These are phyloP conservation scores for Eledone cirrhosa DNA, from an alignment of 2,888 invertebrate species.

Conservation along the genomic window DNA sequence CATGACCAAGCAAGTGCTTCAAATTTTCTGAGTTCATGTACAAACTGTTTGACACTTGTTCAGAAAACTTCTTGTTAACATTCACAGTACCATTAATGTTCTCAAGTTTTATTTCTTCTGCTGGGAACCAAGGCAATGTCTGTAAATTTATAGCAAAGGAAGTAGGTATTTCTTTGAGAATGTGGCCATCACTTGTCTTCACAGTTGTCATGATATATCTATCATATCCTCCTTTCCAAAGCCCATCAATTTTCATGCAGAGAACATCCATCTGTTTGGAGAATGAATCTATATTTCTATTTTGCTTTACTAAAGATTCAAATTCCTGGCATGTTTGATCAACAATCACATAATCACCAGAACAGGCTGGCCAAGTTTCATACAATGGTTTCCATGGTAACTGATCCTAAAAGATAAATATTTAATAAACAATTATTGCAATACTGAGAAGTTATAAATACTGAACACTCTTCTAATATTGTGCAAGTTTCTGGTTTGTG, in stretches of 20 bases:
- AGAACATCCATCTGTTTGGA: slow-evolving; percentile 52
- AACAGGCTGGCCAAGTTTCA: slow-evolving; percentile 44
- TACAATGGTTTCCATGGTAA: slow-evolving; percentile 52
- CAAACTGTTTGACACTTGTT: slow-evolving; percentile 37
- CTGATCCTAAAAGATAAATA: slow-evolving; percentile 42
- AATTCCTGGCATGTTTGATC: slow-evolving; percentile 58
- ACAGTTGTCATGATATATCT: slow-evolving; percentile 40
- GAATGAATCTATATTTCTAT: slow-evolving; percentile 29
- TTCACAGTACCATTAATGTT: slow-evolving; percentile 23
- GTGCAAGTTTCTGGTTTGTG: too few relatives aligned
- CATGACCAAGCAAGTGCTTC: slow-evolving; percentile 47
- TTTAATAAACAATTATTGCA: background rate
- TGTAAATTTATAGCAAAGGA: slow-evolving; percentile 56
- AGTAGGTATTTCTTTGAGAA: slow-evolving; percentile 44
- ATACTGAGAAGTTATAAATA: slow-evolving; percentile 1
- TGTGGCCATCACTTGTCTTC: slow-evolving; percentile 38
- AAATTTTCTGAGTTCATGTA: slow-evolving; percentile 40
- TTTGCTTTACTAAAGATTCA: slow-evolving; percentile 44
- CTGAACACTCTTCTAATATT: too few relatives aligned
- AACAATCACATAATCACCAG: slow-evolving; percentile 43
- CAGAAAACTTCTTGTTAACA: slow-evolving; percentile 29
- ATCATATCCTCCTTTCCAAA: slow-evolving; percentile 47
- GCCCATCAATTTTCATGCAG: slow-evolving; percentile 45
- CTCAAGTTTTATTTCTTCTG: slow-evolving; percentile 32
- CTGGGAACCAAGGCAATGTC: slow-evolving; percentile 55